Percentiles rank a stretch among this genome's conserved stretches.
Conservation (phyloP, 2,888 invertebrate species). For the Ischnura elegans region DNA sequence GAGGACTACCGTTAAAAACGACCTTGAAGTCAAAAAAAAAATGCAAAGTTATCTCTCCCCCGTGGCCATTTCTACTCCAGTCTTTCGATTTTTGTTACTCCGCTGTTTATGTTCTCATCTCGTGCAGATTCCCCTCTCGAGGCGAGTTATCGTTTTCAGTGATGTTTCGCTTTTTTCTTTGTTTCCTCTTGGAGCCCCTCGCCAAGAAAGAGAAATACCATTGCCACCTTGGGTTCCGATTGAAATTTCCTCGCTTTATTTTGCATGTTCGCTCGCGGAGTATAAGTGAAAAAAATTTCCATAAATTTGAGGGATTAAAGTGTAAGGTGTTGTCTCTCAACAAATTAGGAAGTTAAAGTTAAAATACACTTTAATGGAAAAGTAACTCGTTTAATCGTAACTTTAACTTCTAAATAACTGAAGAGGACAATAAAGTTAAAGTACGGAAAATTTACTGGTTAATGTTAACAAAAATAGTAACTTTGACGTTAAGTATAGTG, state of each 20-base stretch:
- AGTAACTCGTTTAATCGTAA: too few species aligned
- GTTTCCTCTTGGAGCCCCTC: not conserved
- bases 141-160: not conserved
- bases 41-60: not conserved
- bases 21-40: not conserved
- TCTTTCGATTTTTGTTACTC: not conserved
- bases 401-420: too few species aligned
- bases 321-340: too few species aligned
- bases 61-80: not conserved
- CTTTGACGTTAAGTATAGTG: too few species aligned
- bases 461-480: too few species aligned
- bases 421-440: too few species aligned
- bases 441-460: too few species aligned
- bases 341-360: too few species aligned
- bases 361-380: too few species aligned
- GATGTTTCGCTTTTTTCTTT: not conserved
- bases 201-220: not conserved
- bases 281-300: too few species aligned
- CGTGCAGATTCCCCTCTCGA: not conserved
- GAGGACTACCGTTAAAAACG: not conserved
- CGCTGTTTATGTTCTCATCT: not conserved
- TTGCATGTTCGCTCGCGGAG: too few species aligned
- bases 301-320: too few species aligned
- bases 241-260: not conserved
- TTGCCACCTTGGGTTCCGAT: not conserved